Percentiles rank a stretch among this genome's conserved stretches.
These are phyloP conservation scores for Periophthalmus modestus DNA, from an alignment of 2,113 vertebrate genomes.

Conservation along the genomic window DNA sequence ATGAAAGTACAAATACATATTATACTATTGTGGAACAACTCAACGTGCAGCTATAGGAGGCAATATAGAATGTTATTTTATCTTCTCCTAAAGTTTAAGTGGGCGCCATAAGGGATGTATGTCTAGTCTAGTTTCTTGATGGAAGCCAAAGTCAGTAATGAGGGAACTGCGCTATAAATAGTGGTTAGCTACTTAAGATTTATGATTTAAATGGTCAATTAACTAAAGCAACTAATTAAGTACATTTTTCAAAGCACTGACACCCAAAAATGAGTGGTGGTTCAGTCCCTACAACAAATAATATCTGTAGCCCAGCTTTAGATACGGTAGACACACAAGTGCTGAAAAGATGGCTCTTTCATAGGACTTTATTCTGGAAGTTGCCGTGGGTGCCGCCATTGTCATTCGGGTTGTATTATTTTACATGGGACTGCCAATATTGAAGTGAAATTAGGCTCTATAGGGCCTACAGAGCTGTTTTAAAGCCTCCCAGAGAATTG, in stretches of 20 bases:
- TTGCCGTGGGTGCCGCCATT: too few species aligned
- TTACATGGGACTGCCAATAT: too few species aligned
- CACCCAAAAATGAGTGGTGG: neutral
- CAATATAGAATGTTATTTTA: neutral
- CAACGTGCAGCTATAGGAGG: neutral
- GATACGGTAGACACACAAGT: neutral
- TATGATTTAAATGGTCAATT: neutral
- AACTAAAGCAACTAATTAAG: neutral
- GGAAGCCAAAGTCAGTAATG: neutral
- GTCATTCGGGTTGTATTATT: too few species aligned
- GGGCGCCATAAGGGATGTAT: neutral
- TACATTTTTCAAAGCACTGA: neutral
- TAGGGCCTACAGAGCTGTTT: too few species aligned
- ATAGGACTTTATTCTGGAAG: neutral
- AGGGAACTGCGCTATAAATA: neutral
- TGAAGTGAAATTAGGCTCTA: too few species aligned
- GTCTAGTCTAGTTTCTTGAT: neutral
- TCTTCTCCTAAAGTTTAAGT: neutral
- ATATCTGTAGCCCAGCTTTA: neutral
- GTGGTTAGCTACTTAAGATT: neutral
- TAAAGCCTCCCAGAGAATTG: too few species aligned
- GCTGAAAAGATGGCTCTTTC: neutral
- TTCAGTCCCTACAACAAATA: neutral
- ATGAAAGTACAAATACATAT: neutral
- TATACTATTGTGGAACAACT: neutral